Evolutionary conservation across 30 jellyfish, hydroid and myxozoan species (phyloP).

Genomic region (Phacellophora camtschatica): DNA sequence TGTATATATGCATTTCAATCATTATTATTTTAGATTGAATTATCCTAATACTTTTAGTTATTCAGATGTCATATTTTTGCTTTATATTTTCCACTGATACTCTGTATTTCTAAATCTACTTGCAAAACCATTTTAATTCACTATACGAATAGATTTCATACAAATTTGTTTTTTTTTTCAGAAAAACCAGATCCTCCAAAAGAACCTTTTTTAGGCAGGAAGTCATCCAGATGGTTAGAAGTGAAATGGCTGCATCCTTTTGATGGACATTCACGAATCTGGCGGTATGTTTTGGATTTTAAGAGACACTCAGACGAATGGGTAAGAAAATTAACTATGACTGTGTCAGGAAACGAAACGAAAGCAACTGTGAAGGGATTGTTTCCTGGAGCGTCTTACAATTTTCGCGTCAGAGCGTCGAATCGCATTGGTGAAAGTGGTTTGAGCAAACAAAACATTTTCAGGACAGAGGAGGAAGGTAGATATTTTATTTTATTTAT

Average conservation of each 20-base stretch:
- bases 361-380: conserved; percentile 17
- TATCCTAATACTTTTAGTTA: too few species aligned
- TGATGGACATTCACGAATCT: conserved; percentile 69
- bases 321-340: neutral
- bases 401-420: conserved; percentile 59
- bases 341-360: conserved; percentile 47
- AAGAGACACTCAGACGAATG: conserved; percentile 41
- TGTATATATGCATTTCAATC: too few species aligned
- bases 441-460: conserved; percentile 43
- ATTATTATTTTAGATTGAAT: too few species aligned
- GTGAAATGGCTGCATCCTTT: conserved; percentile 72
- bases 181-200: conserved; percentile 79
- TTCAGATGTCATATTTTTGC: too few species aligned
- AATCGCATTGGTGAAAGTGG: conserved; percentile 73
- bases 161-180: neutral
- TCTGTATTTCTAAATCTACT: too few species aligned
- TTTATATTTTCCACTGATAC: too few species aligned
- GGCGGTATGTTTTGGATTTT: conserved; percentile 46
- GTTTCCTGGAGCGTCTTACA: conserved; percentile 66
- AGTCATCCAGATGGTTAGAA: conserved; percentile 68
- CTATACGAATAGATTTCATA: neutral
- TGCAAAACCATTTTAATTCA: too few species aligned
- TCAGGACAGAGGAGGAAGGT: conserved; percentile 94
- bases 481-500: too few species aligned
- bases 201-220: conserved; percentile 25